These are phyloP conservation scores for Phytoseiulus persimilis DNA, from an alignment of 2,888 invertebrate genomes.

Conservation along the genomic window DNA sequence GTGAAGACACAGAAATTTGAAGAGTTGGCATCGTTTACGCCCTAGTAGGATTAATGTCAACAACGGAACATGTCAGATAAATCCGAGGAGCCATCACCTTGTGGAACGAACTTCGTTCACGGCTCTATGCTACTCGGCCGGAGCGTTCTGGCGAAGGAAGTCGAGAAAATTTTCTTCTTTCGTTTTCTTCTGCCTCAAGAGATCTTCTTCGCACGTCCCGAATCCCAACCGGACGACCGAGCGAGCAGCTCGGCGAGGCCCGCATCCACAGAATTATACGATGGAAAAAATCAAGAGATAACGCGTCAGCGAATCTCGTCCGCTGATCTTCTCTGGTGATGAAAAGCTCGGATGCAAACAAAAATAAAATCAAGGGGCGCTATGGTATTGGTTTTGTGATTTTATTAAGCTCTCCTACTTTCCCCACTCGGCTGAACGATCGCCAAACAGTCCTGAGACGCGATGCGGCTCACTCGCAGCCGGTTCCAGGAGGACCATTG, in stretches of 20 bases:
- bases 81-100: not conserved
- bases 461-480: too few relatives aligned
- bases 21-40: not conserved
- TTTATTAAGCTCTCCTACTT: not conserved
- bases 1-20: not conserved
- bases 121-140: not conserved
- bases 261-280: not conserved
- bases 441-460: too few relatives aligned
- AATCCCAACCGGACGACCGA: not conserved
- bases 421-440: not conserved
- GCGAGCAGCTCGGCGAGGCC: not conserved
- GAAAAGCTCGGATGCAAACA: not conserved
- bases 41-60: not conserved
- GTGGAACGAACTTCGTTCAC: not conserved
- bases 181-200: not conserved
- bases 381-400: not conserved
- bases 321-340: not conserved
- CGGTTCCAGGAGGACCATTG: too few relatives aligned
- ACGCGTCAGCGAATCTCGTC: not conserved
- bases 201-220: not conserved
- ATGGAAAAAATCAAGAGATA: not conserved
- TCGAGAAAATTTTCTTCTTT: not conserved
- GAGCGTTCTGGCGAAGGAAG: not conserved
- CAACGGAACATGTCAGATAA: not conserved
- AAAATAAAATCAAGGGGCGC: not conserved